Percentiles rank a stretch among this genome's conserved stretches.
Conservation (phyloP, 2,797 vertebrate species). For the Cossypha niveicapilla region DNA sequence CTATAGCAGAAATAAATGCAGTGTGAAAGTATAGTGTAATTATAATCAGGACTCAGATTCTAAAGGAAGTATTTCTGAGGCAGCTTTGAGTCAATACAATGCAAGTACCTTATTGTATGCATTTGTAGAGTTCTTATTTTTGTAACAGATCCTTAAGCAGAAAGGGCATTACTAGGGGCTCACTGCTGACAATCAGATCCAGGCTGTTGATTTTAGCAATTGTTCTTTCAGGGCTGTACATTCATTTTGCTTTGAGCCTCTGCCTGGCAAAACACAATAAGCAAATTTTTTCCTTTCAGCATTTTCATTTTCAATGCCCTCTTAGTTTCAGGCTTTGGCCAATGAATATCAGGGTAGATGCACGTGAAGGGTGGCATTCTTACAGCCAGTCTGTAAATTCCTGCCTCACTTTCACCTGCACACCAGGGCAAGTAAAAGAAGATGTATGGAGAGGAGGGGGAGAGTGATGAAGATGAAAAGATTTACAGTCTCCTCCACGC, state of each 20-base stretch:
- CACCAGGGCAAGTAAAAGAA: not conserved
- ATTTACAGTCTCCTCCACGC: not conserved
- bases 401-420: not conserved
- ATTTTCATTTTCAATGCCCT: not conserved
- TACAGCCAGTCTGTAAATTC: not conserved
- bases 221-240: not conserved
- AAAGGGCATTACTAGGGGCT: not conserved
- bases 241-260: not conserved
- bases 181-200: not conserved
- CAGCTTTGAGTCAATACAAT: not conserved
- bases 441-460: not conserved
- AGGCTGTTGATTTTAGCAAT: not conserved
- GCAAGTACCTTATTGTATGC: not conserved
- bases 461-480: not conserved
- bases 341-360: not conserved
- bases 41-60: not conserved
- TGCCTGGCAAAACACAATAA: not conserved
- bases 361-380: not conserved
- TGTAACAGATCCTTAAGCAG: not conserved
- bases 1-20: constrained; percentile 46
- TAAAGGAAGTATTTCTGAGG: constrained; percentile 23
- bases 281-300: not conserved
- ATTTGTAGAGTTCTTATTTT: not conserved
- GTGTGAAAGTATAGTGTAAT: not conserved
- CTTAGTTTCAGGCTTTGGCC: not conserved